These are phyloP conservation scores for Noctilio leporinus DNA, from an alignment of 2,113 vertebrate species.

Conservation along the genomic window DNA sequence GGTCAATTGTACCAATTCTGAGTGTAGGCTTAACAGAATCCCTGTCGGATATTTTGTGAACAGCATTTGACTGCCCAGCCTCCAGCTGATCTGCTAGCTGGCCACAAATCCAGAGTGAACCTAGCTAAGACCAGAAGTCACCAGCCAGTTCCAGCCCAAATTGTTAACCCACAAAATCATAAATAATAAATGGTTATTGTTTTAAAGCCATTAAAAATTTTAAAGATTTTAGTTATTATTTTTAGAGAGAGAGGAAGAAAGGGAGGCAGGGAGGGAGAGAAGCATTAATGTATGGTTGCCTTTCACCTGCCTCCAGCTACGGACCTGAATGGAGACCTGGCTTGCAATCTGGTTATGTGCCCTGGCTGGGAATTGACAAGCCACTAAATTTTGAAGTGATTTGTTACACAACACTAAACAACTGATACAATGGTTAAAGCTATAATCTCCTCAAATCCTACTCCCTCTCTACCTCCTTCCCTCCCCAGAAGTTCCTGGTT, in stretches of 20 bases:
- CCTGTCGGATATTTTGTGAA: background rate
- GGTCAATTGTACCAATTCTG: background rate
- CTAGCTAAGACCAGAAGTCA: background rate
- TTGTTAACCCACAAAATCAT: background rate
- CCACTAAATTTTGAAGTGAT: background rate
- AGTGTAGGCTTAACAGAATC: background rate
- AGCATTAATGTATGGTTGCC: too few species aligned
- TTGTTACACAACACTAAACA: background rate
- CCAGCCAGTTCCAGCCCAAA: background rate
- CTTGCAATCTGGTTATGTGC: too few species aligned
- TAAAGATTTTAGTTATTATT: too few species aligned
- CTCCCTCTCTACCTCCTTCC: background rate
- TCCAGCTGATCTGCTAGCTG: background rate
- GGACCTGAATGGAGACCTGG: too few species aligned
- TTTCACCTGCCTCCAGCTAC: too few species aligned
- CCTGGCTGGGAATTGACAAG: too few species aligned
- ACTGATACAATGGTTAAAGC: background rate
- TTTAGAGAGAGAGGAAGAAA: too few species aligned
- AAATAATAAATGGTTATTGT: background rate
- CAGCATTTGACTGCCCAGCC: background rate
- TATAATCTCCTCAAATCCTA: background rate
- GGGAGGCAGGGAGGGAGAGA: too few species aligned
- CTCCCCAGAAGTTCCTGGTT: background rate
- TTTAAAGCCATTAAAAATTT: too few species aligned
- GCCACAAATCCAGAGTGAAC: background rate